Conservation (phyloP, 2,888 invertebrate species). For the Heteropelma amictum region DNA sequence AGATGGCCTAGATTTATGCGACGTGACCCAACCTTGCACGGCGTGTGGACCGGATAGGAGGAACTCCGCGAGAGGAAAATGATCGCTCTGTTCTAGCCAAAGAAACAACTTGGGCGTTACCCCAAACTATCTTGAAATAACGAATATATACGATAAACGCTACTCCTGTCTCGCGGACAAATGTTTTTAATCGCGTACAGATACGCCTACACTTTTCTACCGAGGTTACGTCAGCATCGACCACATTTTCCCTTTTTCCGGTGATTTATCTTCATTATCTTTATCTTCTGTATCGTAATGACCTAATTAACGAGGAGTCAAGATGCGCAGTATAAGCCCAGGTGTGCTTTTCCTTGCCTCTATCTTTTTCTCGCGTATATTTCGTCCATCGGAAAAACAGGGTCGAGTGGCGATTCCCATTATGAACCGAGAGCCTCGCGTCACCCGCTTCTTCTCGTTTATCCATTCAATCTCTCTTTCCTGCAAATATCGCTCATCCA, state of each 20-base stretch:
- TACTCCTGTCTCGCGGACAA: not conserved
- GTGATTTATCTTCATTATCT: slow-evolving; percentile 48
- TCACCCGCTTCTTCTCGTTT: not conserved
- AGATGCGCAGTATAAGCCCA: slow-evolving; percentile 6
- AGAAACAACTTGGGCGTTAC: slow-evolving; percentile 43
- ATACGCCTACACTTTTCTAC: not conserved
- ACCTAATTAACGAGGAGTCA: slow-evolving; percentile 40
- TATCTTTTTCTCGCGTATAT: not conserved
- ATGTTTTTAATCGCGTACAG: not conserved
- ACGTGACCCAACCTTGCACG: slow-evolving; percentile 8
- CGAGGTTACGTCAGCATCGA: slow-evolving; percentile 11
- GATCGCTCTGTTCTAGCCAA: slow-evolving; percentile 2
- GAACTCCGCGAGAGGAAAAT: slow-evolving; percentile 15
- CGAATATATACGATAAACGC: slow-evolving; percentile 15
- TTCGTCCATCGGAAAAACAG: slow-evolving; percentile 8
- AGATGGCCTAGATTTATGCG: slow-evolving; percentile 41
- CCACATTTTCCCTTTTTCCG: slow-evolving; percentile 23
- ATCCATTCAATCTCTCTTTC: slow-evolving; percentile 17
- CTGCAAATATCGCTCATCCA: not conserved
- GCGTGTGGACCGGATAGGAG: slow-evolving; percentile 19
- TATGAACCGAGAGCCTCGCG: slow-evolving; percentile 30
- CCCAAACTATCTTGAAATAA: slow-evolving; percentile 12
- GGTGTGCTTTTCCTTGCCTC: not conserved
- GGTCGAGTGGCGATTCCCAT: slow-evolving; percentile 40
- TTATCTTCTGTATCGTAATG: slow-evolving; percentile 24